Base-by-base conservation (phyloP, 1,140 invertebrate genomes). In the Bombus confusus region DNA sequence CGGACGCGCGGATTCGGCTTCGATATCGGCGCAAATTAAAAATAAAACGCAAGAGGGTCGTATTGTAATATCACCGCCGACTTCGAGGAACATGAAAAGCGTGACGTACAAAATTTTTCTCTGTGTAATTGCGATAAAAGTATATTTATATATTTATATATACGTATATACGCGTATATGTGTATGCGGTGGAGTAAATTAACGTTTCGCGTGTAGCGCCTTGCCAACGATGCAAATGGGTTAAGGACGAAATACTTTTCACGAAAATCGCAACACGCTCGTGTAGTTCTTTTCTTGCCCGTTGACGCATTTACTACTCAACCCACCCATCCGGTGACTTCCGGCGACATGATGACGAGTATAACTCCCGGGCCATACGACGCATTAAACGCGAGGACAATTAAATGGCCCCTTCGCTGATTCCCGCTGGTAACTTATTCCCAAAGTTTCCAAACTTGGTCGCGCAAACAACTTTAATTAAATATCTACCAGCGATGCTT, bases 391-490 rank as follows among this genome's bases (percentile, higher is more conserved):
- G 85, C 85, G 82, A 34, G 89, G 80, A 93, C 91, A 93, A 94
- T 94, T 93, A 93, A 94, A 93, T 92, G 89, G 81, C 88, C 90
- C 87, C 90, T 75, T 69, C 68, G 77, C 31, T 37, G 79, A 47
- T 75, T 82, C 80, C 80, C 74, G 79, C 39, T 83, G 69, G 90
- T 93, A 92, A 94, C 91, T 93, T 94, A 94, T 93, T 91, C 91
- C 89, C 92, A 76, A 92, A 94, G 92, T 94, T 94, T 90, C 88
- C 86, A 79, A 93, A 93, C 91, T 94, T 92, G 86, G 83, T 86
- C 83, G 91, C 86, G 91, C 93, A 93, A 93, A 94, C 91, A 93
- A 94, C 93, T 94, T 94, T 94, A 93, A 94, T 94, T 94, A 93
- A 94, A 94, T 93, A 94, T 94, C 93, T 93, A 88, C 90, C 87